These are phyloP conservation scores for Lepilemur ruficaudatus DNA, from an alignment of 2,797 vertebrate genomes.

Conservation along the genomic window DNA sequence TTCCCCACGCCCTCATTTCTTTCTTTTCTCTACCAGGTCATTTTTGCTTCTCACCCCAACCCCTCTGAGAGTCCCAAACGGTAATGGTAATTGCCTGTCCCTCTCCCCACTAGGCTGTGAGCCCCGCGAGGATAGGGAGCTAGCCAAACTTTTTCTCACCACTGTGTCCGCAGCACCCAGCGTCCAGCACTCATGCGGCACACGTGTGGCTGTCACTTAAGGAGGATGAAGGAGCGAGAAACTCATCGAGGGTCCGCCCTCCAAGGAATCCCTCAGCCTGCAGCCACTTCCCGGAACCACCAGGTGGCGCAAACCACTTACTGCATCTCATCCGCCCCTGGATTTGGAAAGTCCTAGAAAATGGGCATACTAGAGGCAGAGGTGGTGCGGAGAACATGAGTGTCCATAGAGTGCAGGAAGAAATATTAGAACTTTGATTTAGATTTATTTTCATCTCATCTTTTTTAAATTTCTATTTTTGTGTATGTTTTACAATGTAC, in stretches of 20 bases:
- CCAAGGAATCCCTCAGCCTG: neutral
- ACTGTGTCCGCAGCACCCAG: neutral
- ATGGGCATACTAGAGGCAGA: neutral
- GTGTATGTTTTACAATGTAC: constrained; percentile 80
- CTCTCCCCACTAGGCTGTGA: constrained; percentile 1
- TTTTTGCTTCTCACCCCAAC: neutral
- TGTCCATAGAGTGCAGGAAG: constrained; percentile 48
- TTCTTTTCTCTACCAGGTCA: neutral
- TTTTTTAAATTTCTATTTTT: constrained; percentile 79
- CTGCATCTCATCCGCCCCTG: neutral
- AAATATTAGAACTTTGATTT: constrained; percentile 71
- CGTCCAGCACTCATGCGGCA: neutral
- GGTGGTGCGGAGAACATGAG: neutral
- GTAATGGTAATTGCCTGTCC: neutral
- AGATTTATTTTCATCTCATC: constrained; percentile 78
- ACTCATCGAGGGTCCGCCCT: neutral
- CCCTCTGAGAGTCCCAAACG: neutral
- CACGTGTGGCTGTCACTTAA: neutral
- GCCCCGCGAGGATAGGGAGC: neutral
- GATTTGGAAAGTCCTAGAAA: constrained; percentile 12
- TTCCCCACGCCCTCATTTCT: neutral
- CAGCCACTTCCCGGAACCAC: neutral
- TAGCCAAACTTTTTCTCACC: neutral
- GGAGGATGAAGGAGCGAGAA: neutral
- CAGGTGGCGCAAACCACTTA: constrained; percentile 9